These are phyloP conservation scores for Yponomeuta sedellus DNA, from an alignment of 2,888 invertebrate species.

Conservation along the genomic window DNA sequence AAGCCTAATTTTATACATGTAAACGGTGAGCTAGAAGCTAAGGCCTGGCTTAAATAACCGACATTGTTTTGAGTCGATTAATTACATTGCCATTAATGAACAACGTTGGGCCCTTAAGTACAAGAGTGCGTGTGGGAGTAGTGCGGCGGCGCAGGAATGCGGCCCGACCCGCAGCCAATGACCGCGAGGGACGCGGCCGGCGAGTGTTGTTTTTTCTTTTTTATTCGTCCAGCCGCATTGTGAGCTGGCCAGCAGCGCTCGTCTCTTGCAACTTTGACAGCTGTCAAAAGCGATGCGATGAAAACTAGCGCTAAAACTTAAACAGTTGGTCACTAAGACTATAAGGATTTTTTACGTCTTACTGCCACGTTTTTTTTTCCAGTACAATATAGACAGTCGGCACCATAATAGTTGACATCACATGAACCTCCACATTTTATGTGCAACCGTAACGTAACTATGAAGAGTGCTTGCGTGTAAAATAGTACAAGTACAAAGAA, in stretches of 20 bases:
- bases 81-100: background rate
- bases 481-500: no score
- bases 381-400: no score
- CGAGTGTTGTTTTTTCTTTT: background rate
- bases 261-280: background rate
- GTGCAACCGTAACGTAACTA: no score
- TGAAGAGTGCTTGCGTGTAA: no score
- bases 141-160: conserved; percentile 71
- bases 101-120: background rate
- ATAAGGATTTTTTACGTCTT: no score
- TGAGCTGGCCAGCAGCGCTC: background rate
- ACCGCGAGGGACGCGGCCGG: conserved; percentile 64
- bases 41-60: background rate
- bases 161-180: conserved; percentile 72
- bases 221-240: background rate
- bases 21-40: no score
- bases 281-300: background rate
- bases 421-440: no score
- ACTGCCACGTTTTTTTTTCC: no score
- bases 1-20: no score
- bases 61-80: background rate
- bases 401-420: no score
- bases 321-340: background rate
- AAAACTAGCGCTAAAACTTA: background rate
- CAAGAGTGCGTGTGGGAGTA: conserved; percentile 38